Conservation (phyloP, 2,888 invertebrate genomes). For the Sericinus montela region DNA sequence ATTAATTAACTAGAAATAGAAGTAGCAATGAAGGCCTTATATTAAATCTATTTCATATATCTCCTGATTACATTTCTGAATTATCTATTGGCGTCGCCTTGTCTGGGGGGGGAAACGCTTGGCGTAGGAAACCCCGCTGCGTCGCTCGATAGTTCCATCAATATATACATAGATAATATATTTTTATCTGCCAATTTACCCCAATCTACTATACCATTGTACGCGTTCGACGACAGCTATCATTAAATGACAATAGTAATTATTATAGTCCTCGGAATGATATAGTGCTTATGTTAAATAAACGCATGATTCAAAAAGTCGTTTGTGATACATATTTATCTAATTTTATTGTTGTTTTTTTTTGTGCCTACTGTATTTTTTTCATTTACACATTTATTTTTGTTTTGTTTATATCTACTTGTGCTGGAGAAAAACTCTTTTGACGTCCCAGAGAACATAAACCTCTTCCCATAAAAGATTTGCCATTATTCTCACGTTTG, state of each 20-base stretch:
- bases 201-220: slow-evolving; percentile 68
- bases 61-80: slow-evolving; percentile 29
- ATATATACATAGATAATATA: slow-evolving; percentile 61
- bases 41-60: slow-evolving; percentile 17
- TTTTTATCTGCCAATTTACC: slow-evolving; percentile 76
- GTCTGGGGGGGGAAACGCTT: slow-evolving; percentile 59
- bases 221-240: slow-evolving; percentile 54
- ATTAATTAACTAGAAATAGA: slow-evolving; percentile 1
- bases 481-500: too few species aligned
- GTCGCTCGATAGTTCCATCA: slow-evolving; percentile 64
- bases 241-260: slow-evolving; percentile 33
- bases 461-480: too few species aligned
- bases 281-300: slow-evolving; percentile 6
- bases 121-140: slow-evolving; percentile 50
- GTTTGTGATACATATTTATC: too few species aligned
- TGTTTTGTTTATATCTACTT: too few species aligned
- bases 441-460: too few species aligned
- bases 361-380: too few species aligned
- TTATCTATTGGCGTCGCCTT: slow-evolving; percentile 54
- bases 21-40: slow-evolving; percentile 8
- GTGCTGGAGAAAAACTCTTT: too few species aligned
- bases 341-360: too few species aligned
- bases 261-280: slow-evolving; percentile 20
- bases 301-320: neutral
- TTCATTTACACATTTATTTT: too few species aligned